These are phyloP conservation scores for Psix sp. DNA, from an alignment of 1,140 invertebrate species.

Conservation along the genomic window DNA sequence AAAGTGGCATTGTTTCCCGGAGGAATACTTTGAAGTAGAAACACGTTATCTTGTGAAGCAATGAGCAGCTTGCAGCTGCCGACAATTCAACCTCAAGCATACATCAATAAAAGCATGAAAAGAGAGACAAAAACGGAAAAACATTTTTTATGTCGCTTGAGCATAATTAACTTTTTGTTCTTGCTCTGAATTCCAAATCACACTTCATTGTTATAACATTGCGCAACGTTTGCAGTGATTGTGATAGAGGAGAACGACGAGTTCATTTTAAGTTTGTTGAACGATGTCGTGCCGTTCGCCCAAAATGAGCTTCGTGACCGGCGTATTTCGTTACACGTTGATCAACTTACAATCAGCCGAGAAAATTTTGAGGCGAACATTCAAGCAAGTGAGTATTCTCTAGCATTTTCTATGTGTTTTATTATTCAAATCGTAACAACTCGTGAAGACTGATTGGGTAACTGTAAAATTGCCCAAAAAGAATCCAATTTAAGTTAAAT, in stretches of 20 bases:
- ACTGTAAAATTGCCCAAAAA: not conserved
- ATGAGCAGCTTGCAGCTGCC: constrained; percentile 45
- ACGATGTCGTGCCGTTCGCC: constrained; percentile 61
- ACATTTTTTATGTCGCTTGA: constrained; percentile 9
- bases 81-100: constrained; percentile 29
- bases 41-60: constrained; percentile 44
- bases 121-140: constrained; percentile 1
- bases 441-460: no score
- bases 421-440: not conserved
- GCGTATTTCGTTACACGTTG: constrained; percentile 61
- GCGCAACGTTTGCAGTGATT: constrained; percentile 68
- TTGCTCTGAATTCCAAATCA: no score
- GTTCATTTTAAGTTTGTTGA: constrained; percentile 58
- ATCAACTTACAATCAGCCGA: constrained; percentile 63
- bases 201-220: no score
- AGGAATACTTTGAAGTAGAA: constrained; percentile 24
- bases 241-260: constrained; percentile 67
- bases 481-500: not conserved
- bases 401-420: not conserved
- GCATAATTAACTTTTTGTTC: constrained; percentile 19
- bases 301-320: constrained; percentile 61
- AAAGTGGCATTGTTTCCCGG: constrained; percentile 27
- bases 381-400: constrained; percentile 61
- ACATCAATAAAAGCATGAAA: constrained; percentile 12
- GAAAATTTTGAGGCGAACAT: constrained; percentile 64